Base-by-base conservation (phyloP, 2,888 invertebrate genomes). In the Folsomia manolachei region DNA sequence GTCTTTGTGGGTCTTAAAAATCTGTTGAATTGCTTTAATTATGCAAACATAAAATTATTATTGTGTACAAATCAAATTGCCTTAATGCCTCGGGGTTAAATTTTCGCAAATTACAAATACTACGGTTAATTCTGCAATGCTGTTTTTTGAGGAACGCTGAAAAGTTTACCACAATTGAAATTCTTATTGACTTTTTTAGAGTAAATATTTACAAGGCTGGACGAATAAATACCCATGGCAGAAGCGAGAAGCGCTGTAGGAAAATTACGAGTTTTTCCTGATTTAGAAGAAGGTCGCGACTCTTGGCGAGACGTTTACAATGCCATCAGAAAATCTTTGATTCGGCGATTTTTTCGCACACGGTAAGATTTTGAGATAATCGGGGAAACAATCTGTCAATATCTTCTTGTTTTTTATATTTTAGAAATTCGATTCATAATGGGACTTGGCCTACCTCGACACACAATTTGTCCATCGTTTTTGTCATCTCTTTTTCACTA, bases 371-470 rank as follows among this genome's bases (percentile, higher is more conserved):
- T n/a, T n/a, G n/a, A n/a, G n/a, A n/a, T n/a, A 51, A 51, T 18
- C 9, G 9, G 9, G 51, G 9, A 51, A 18, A 51, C 18, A 51
- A 51, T 9, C 9, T 18, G 9, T 51, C 9, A 51, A 51, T 51
- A 11, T 51, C 51, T 51, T 51, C 9, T 11, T 51, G 9, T 51
- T 51, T 51, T 11, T 21, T 63, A 7, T 63, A 69, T 71, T 63
- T 51, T 73, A 85, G 85, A 72, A 85, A 85, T 80, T 82, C 84
- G 24, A 83, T 85, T 53, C 82, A 83, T 61, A 85, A 85, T 81
- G 85, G 85, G 25, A 82, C 85, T 65, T 85, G 85, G 85, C 85
- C 85, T 19, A 85, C 85, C 0, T 84, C 84, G 2, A 81, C 84
- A 25, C 85, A 84, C 82, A 85, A 85, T 80, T 82, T 85, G 69